These are phyloP conservation scores for Fregetta grallaria DNA, from an alignment of 2,113 vertebrate species.

Conservation along the genomic window DNA sequence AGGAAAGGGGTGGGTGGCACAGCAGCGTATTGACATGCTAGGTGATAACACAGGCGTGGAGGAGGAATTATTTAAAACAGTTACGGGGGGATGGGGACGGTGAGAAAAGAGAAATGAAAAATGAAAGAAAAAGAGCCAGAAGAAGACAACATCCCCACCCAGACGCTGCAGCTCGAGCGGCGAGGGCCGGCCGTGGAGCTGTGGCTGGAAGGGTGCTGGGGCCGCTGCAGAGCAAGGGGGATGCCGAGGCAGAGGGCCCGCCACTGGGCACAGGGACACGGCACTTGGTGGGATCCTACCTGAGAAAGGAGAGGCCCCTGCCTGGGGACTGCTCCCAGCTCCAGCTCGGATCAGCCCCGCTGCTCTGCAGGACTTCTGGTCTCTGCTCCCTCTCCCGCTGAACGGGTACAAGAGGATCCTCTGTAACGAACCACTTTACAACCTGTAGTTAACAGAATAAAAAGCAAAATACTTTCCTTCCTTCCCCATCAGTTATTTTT, in stretches of 20 bases:
- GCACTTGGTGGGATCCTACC: neutral
- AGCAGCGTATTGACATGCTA: neutral
- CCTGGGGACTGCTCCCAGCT: neutral
- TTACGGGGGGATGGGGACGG: neutral
- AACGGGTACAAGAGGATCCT: too few relatives aligned
- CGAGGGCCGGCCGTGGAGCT: neutral
- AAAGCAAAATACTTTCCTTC: neutral
- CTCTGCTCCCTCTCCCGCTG: neutral
- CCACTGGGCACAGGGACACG: neutral
- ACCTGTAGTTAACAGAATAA: neutral
- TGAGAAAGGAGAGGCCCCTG: neutral
- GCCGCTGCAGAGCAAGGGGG: accelerated
- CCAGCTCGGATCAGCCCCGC: neutral
- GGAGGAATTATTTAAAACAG: conserved; percentile 51
- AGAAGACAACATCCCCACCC: neutral
- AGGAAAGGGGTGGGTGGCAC: conserved; percentile 55
- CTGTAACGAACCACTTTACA: neutral
- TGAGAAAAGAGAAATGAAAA: neutral
- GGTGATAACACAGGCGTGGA: conserved; percentile 35
- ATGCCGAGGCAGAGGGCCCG: neutral
- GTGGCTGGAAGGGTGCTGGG: neutral
- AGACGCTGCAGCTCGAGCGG: accelerated
- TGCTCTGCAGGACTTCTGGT: neutral
- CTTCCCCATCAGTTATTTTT: neutral
- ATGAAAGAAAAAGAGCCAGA: neutral